Conservation (phyloP, 2,113 vertebrate genomes). For the Erpornis zantholeuca region DNA sequence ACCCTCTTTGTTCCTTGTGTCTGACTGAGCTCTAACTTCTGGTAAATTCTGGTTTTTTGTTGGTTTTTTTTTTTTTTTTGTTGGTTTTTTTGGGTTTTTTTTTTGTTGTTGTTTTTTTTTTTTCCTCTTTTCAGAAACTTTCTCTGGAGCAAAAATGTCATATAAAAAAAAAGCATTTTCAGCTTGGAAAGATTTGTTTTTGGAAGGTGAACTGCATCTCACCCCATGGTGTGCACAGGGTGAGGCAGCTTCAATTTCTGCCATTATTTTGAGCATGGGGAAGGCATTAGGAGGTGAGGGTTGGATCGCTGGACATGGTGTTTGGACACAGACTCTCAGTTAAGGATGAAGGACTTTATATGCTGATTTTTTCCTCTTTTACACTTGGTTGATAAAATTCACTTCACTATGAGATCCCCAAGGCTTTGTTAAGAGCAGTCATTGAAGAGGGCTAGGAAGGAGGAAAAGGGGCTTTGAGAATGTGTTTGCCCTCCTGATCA, state of each 20-base stretch:
- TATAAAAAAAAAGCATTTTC: neutral
- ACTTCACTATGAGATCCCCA: neutral
- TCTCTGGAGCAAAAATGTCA: neutral
- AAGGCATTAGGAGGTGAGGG: neutral
- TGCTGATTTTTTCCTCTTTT: neutral
- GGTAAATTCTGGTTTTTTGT: neutral
- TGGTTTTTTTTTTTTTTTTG: fast-evolving
- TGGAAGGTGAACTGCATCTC: neutral
- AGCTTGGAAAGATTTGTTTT: neutral
- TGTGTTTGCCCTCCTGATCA: neutral
- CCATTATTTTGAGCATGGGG: neutral
- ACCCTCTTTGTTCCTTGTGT: neutral
- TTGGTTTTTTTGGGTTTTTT: too few species aligned
- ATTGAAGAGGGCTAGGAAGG: neutral
- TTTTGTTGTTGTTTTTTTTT: neutral
- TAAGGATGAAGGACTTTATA: neutral
- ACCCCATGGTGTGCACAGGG: neutral
- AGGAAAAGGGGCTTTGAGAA: neutral
- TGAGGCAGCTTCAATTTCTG: neutral
- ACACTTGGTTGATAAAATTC: neutral
- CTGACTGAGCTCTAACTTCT: neutral
- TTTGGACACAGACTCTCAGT: neutral
- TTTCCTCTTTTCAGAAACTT: neutral
- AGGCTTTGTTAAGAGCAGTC: neutral
- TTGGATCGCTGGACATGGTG: neutral